A percentile compares a stretch with the other conserved stretches of the same genome.
Conservation (phyloP, 2,888 invertebrate genomes). For the Phytoseiulus persimilis region DNA sequence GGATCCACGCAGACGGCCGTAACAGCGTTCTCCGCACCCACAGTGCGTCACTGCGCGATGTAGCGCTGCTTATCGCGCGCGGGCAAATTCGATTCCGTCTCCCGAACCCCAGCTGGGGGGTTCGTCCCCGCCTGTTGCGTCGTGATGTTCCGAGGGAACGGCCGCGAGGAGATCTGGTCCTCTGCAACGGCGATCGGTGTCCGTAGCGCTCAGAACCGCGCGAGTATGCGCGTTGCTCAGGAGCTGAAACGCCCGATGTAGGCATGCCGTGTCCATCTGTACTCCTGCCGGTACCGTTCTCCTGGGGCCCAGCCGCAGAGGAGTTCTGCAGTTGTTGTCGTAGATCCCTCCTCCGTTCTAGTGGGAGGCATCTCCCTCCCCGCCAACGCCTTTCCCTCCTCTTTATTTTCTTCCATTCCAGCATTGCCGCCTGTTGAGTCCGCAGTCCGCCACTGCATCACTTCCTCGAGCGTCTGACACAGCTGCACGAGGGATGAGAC, state of each 20-base stretch:
- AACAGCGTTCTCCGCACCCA: background rate
- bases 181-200: background rate
- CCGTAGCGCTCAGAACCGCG: too few relatives aligned
- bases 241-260: too few relatives aligned
- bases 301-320: background rate
- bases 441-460: background rate
- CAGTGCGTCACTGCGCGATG: background rate
- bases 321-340: background rate
- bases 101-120: background rate
- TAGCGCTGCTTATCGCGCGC: too few relatives aligned
- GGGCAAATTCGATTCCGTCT: background rate
- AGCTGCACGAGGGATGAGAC: background rate
- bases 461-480: background rate
- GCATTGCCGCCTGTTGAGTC: background rate
- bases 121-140: background rate
- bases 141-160: background rate
- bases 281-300: background rate
- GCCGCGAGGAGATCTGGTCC: background rate
- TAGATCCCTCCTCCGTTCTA: background rate
- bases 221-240: too few relatives aligned
- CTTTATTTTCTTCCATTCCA: background rate
- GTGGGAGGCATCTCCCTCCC: background rate
- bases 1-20: background rate
- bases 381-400: background rate
- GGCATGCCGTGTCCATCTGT: background rate